These are phyloP conservation scores for Euwallacea similis DNA, from an alignment of 1,140 invertebrate species.

Conservation along the genomic window DNA sequence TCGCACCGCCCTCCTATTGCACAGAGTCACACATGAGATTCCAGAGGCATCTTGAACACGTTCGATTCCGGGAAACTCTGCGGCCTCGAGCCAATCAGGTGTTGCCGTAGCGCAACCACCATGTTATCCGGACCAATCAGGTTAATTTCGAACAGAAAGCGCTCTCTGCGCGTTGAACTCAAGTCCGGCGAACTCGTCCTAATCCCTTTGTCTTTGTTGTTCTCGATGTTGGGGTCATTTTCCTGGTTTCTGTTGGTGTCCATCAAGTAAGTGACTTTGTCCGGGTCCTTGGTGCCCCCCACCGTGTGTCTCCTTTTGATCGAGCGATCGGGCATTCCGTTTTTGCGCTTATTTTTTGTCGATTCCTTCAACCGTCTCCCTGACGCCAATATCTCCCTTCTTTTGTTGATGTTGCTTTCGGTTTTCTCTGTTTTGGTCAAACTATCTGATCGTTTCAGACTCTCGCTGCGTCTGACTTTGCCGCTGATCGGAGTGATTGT, in stretches of 20 bases:
- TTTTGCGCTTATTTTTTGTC: constrained; percentile 71
- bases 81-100: constrained; percentile 58
- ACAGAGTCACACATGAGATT: constrained; percentile 57
- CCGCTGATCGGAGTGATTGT: constrained; percentile 54
- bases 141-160: constrained; percentile 60
- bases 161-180: constrained; percentile 55
- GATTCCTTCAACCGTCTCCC: constrained; percentile 57
- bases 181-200: constrained; percentile 67
- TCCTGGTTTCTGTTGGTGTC: constrained; percentile 59
- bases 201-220: constrained; percentile 57
- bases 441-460: constrained; percentile 66
- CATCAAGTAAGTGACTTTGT: constrained; percentile 64
- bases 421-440: constrained; percentile 80
- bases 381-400: constrained; percentile 62
- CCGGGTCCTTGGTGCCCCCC: constrained; percentile 84
- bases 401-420: constrained; percentile 75
- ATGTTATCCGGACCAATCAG: constrained; percentile 59
- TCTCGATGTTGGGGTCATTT: constrained; percentile 56
- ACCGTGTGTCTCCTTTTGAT: constrained; percentile 90
- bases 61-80: constrained; percentile 61
- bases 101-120: constrained; percentile 55
- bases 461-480: constrained; percentile 61
- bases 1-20: constrained; percentile 19
- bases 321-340: constrained; percentile 73
- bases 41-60: constrained; percentile 62